Evolutionary conservation across 2,888 invertebrate species (phyloP).

Genomic region (Euproctis similis): DNA sequence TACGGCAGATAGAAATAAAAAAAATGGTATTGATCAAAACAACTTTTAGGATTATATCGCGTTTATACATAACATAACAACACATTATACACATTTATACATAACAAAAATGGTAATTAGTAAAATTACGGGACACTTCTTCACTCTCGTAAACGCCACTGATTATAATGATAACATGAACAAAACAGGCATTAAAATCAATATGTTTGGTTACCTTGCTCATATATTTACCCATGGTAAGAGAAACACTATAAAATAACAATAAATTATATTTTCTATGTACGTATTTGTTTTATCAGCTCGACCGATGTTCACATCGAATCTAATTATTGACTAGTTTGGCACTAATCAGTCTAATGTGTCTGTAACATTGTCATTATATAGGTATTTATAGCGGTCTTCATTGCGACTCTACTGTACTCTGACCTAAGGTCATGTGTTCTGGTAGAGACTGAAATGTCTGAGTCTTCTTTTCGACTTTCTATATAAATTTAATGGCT

Average conservation of each 20-base stretch:
- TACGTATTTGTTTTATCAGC: conserved; percentile 1
- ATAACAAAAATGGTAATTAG: too few relatives aligned
- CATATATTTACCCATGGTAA: conserved; percentile 5
- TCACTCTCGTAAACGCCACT: too few relatives aligned
- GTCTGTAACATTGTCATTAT: conserved; percentile 20
- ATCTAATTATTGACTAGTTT: conserved; percentile 14
- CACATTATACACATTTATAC: too few relatives aligned
- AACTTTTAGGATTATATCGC: too few relatives aligned
- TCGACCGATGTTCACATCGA: conserved; percentile 11
- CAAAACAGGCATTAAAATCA: too few relatives aligned
- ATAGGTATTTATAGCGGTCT: conserved; percentile 14
- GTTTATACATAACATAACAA: too few relatives aligned
- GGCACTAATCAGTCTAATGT: conserved; percentile 27
- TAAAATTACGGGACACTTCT: too few relatives aligned
- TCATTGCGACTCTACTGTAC: conserved; percentile 8
- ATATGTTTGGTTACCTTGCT: conserved; percentile 5
- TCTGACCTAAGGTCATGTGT: conserved; percentile 2
- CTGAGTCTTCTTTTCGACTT: too few relatives aligned
- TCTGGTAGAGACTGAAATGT: too few relatives aligned
- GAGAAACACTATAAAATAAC: not conserved
- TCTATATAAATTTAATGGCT: too few relatives aligned
- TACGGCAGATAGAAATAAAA: too few relatives aligned
- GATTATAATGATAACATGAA: not conserved
- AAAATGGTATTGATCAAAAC: too few relatives aligned
- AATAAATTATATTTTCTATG: not conserved